A percentile compares a stretch with the other conserved stretches of the same genome.
Evolutionary conservation across 2,113 vertebrate genomes (phyloP).

Genomic region (Xerus inauris): DNA sequence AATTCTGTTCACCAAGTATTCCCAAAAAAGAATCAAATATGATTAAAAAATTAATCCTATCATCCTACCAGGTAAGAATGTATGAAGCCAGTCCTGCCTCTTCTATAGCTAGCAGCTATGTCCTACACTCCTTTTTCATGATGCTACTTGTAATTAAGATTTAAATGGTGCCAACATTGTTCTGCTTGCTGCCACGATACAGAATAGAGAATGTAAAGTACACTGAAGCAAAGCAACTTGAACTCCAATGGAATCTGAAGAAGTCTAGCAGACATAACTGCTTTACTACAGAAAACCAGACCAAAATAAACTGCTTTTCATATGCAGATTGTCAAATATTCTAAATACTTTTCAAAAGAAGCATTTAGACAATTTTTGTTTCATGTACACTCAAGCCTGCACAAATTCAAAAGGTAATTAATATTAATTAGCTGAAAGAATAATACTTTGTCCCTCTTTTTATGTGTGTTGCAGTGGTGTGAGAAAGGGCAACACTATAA

Average conservation of each 20-base stretch:
- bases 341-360: constrained; percentile 40
- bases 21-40: neutral
- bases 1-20: constrained; percentile 30
- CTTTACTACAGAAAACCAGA: neutral
- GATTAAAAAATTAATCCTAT: neutral
- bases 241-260: neutral
- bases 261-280: constrained; percentile 25
- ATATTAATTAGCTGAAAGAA: neutral
- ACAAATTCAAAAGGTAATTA: neutral
- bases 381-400: neutral
- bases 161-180: neutral
- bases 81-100: neutral
- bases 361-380: constrained; percentile 22
- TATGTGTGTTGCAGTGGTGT: neutral
- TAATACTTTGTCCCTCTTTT: neutral
- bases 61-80: neutral
- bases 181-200: neutral
- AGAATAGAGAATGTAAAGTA: neutral
- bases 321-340: constrained; percentile 46
- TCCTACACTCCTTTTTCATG: neutral
- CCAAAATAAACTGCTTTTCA: constrained; percentile 69
- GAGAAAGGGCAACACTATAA: neutral
- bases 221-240: neutral
- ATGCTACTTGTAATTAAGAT: neutral
- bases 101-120: no score